Base-by-base conservation (phyloP, 1,140 invertebrate species). In the Nasonia longicornis region DNA sequence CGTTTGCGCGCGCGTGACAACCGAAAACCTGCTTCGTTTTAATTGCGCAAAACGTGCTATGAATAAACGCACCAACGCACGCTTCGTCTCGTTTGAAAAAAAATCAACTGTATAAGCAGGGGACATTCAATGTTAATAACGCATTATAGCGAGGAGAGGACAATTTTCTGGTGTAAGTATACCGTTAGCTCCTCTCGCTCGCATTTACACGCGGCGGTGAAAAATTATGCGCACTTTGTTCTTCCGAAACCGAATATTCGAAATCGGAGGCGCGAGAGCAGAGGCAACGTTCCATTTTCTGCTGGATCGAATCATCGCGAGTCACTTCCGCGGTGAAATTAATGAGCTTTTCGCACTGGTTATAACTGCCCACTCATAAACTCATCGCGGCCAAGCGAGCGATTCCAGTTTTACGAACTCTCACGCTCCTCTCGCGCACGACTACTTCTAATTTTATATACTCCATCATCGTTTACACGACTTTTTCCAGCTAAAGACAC, bases 331-430 rank as follows among this genome's bases (percentile, higher is more conserved):
- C 70, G 14, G 70, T 71, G 20, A 22, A 63, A 35, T 75, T 58
- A 58, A 75, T 11, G 73, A 58, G 26, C 42, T 75, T 58, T 75
- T 64, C 73, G 38, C 73, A 12, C 12, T 63, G 26, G 26, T 63
- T 63, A 26, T 26, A 31, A 63, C 70, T 2, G 70, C 73, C 73
- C 73, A 75, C 73, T 75, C 45, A n/a, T 73, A 74, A 74, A 74
- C 72, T 74, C 72, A 52, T 22, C 42, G 45, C 38, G 38, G 38
- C 16, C 73, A 0, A 20, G 70, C 6, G 35, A 31, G 20, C 42
- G 8, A n/a, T 75, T 75, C 48, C 45, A 58, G 10, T 66, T 77
- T 77, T 77, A 66, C 75, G 35, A 63, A 75, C 63, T 77, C 45
- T 75, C 38, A 4, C 73, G 73, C 22, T 52, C 0, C 48, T 20